Evolutionary conservation across 2,113 vertebrate species (phyloP), one percentile per base, ranked within the genome.

Genomic region (Cygnus buccinator): DNA sequence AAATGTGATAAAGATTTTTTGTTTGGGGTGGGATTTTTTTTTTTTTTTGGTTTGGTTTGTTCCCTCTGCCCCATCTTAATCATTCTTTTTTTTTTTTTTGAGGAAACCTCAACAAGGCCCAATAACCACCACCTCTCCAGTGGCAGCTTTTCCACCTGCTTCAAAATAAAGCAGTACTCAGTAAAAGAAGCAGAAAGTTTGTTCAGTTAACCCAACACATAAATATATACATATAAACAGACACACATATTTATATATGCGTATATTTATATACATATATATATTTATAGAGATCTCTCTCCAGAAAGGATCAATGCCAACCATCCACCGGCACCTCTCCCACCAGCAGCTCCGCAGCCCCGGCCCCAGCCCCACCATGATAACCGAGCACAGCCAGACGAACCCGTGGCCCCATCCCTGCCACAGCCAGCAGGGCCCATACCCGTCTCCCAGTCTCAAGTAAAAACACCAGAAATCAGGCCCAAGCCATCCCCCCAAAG

Each of bases 1-100:
- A 91, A 91, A 97, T 37, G 75, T 35, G 74, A 86, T 81, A 65
- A 62, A 41, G 57, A 44, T 54, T 73, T 73, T 66, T 46, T 50
- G 75, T 61, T 33, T 31, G 46, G 46, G 46, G 46, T 5, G 46
- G 20, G 55, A 59, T 12, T 68, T 46, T 16, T 68, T 50, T 16
- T 68, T 50, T 16, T 13, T 39, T 41, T 31, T 50, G 18, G 3
- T 11, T 46, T 17, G 48, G 35, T 54, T 70, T 63, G 26, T 37
- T 48, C 46, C 46, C 46, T 80, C 17, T 39, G 46, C 21, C 31
- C 46, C 33, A 33, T n/a, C 18, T 44, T 77, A 48, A 58, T 71
- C 5, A 61, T 59, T 39, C 28, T 4, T 39, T 39, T 39, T 4
- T 28, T 57, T 48, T 48, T 48, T 48, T 21, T 48, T 48, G 46